These are phyloP conservation scores for Felis catus DNA, from an alignment of 2,113 vertebrate genomes.

Conservation along the genomic window F.catus_Fca126_mat1.0 CM031421.1:31407501-31408000, in stretches of 20 bases:
- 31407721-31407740: neutral
- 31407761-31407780: neutral
- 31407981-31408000: neutral
- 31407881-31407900: neutral
- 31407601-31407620: neutral
- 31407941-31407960: neutral
- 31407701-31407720: neutral
- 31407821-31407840: neutral
- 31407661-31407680: neutral
- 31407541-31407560: too few relatives aligned
- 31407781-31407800: neutral
- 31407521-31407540: too few relatives aligned
- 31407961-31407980: neutral
- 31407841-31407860: neutral
- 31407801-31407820: rapidly evolving
- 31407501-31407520: too few relatives aligned
- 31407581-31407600: neutral
- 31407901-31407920: neutral
- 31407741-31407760: neutral
- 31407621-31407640: neutral
- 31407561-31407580: too few relatives aligned
- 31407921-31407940: neutral
- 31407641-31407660: neutral
- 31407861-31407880: neutral
- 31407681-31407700: neutral